Evolutionary conservation across 2,113 vertebrate genomes (phyloP).

Genomic region (Datnioides undecimradiatus): DNA sequence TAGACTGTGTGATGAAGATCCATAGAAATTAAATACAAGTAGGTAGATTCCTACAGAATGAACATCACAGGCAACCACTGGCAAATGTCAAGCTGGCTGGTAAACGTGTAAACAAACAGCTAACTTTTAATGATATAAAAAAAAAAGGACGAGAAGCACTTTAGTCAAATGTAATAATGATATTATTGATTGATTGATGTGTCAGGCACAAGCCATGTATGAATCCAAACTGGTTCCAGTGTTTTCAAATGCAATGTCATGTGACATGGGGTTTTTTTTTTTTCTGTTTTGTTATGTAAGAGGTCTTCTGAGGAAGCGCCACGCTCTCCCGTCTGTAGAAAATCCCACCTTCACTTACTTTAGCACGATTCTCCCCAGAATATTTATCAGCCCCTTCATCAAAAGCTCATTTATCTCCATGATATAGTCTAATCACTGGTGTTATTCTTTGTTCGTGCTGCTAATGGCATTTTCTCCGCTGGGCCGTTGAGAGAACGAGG

Average conservation of each 20-base stretch:
- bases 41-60: background rate
- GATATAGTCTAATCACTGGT: constrained; percentile 5
- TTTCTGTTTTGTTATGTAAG: constrained; percentile 42
- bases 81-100: background rate
- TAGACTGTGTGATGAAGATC: background rate
- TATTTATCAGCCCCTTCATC: background rate
- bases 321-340: background rate
- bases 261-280: background rate
- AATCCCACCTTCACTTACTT: background rate
- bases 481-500: constrained; percentile 37
- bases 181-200: background rate
- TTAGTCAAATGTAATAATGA: no score
- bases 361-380: background rate
- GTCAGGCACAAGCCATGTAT: background rate
- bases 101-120: background rate
- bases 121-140: no score
- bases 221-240: background rate
- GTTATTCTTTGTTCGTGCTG: constrained; percentile 36
- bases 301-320: constrained; percentile 2
- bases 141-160: no score
- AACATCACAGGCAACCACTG: background rate
- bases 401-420: background rate
- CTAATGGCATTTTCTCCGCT: constrained; percentile 50
- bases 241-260: background rate
- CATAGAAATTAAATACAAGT: background rate